phyloP scores from a whole-genome alignment of 2,113 vertebrate genomes.

The Alosa alosa region DNA sequence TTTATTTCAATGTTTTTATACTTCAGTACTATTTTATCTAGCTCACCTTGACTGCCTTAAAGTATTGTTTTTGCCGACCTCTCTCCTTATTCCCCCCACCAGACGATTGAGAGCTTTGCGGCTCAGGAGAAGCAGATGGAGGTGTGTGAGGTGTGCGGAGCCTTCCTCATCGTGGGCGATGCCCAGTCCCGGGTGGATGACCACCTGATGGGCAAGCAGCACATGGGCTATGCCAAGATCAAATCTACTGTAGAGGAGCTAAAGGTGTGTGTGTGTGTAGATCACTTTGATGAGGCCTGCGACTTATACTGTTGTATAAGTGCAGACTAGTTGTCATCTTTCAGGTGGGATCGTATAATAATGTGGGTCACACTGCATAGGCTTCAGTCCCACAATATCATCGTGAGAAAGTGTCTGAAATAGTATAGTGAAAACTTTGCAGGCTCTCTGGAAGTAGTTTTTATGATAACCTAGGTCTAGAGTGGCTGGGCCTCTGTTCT shows the following conservation, averaged over 20 bases:
- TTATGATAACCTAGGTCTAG: too few relatives aligned
- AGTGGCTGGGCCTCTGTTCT: too few relatives aligned
- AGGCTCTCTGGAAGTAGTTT: too few relatives aligned
- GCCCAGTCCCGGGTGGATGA: constrained; percentile 97
- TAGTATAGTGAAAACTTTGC: too few relatives aligned
- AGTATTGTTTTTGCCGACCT: neutral
- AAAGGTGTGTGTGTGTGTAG: constrained; percentile 73
- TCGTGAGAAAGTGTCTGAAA: too few relatives aligned
- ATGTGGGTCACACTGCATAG: too few relatives aligned
- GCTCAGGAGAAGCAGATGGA: constrained; percentile 99
- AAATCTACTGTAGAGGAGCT: constrained; percentile 98
- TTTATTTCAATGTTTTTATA: neutral
- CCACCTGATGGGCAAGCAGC: constrained; percentile 98
- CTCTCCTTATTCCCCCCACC: constrained; percentile 26
- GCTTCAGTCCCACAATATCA: too few relatives aligned
- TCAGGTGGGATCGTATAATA: too few relatives aligned
- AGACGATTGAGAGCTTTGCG: constrained; percentile 98
- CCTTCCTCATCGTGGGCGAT: constrained; percentile 97
- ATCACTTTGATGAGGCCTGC: neutral
- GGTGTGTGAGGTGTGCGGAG: constrained; percentile 98
- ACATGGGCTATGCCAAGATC: constrained; percentile 99
- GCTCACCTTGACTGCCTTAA: neutral
- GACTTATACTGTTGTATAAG: neutral
- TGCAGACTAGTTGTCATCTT: too few relatives aligned
- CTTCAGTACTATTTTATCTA: neutral